Conservation (phyloP, 2,888 invertebrate species). For the Drosophila anceps region DNA sequence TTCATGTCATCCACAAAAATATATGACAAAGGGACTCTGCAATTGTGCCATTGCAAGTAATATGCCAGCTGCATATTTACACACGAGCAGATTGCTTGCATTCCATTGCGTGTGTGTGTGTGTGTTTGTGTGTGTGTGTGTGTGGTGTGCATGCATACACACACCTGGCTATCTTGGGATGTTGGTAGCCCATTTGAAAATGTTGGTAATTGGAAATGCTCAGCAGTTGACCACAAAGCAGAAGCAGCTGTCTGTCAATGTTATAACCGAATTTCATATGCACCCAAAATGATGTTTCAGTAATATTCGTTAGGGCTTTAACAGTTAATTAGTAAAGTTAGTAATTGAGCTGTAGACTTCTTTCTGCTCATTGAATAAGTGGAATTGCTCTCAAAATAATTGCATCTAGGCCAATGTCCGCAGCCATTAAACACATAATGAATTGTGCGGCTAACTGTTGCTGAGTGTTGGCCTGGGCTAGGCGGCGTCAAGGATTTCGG, state of each 20-base stretch:
- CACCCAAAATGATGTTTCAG: not conserved
- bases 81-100: conserved; percentile 35
- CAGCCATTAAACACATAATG: conserved; percentile 39
- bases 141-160: conserved; percentile 6
- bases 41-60: conserved; percentile 39
- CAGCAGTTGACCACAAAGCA: conserved; percentile 27
- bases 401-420: conserved; percentile 39
- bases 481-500: conserved; percentile 12
- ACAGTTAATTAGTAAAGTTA: conserved; percentile 1
- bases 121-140: not conserved
- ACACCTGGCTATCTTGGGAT: not conserved
- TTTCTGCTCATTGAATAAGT: conserved; percentile 21
- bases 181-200: conserved; percentile 18
- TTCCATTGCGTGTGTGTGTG: not conserved
- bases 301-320: not conserved
- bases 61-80: conserved; percentile 48
- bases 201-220: conserved; percentile 41
- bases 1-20: conserved; percentile 52
- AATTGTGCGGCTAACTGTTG: conserved; percentile 50
- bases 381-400: conserved; percentile 45
- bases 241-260: not conserved
- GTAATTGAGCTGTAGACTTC: not conserved
- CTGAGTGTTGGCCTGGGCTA: conserved; percentile 9
- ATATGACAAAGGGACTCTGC: conserved; percentile 65
- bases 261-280: not conserved